phyloP scores from a whole-genome alignment of 64 coral and sea anemone species.

The Anthopleura sola region DNA sequence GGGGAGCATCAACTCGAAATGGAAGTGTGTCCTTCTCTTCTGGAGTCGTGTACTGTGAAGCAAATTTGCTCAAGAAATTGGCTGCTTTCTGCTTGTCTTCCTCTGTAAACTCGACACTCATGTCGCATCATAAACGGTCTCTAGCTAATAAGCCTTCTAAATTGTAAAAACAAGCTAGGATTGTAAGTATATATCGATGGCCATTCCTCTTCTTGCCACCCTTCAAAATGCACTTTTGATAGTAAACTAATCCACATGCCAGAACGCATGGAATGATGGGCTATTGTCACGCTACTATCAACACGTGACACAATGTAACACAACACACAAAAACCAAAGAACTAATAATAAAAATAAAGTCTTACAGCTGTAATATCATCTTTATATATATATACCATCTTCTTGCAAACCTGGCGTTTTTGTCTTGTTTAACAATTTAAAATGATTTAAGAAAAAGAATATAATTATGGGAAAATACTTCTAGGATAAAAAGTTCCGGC shows the following conservation, averaged over 20 bases:
- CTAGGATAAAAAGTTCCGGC: too few species aligned
- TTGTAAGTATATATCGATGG: neutral
- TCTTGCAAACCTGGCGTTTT: too few species aligned
- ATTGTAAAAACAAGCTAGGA: neutral
- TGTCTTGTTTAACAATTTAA: too few species aligned
- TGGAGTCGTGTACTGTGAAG: slow-evolving; percentile 29
- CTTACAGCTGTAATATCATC: neutral
- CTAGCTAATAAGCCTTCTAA: neutral
- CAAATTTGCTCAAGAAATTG: slow-evolving; percentile 55
- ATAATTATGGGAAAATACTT: too few species aligned
- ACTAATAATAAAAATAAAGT: neutral
- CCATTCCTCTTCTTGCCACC: neutral
- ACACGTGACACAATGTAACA: neutral
- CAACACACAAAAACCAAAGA: neutral
- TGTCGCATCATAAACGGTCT: slow-evolving; percentile 25
- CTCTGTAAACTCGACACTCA: slow-evolving; percentile 76
- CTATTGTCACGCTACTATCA: neutral
- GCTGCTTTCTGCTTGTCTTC: slow-evolving; percentile 46
- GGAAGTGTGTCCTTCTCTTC: slow-evolving; percentile 58
- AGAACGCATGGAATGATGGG: slow-evolving; percentile 3
- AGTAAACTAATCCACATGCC: neutral
- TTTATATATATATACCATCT: too few species aligned
- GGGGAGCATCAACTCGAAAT: slow-evolving; percentile 50
- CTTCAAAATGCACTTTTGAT: slow-evolving; percentile 15
- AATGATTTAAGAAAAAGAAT: too few species aligned